A percentile compares a stretch with the other conserved stretches of the same genome.
phyloP scores from a whole-genome alignment of 2,113 vertebrate genomes.

The Brachypodius melanocephalos region DNA sequence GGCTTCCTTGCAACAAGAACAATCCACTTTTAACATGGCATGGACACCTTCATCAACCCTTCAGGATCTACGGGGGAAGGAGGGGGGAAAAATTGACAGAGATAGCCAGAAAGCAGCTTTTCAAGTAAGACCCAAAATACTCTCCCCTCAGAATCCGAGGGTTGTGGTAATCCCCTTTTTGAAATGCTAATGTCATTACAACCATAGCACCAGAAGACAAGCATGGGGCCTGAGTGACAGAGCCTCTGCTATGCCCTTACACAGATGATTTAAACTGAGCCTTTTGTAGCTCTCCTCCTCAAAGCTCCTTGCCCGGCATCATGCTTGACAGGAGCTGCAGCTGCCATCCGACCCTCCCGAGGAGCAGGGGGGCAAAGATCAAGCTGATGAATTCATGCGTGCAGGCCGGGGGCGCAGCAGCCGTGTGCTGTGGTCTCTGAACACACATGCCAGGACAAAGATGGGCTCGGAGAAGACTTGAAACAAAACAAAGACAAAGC shows the following conservation, averaged over 20 bases:
- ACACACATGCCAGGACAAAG: neutral
- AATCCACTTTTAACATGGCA: neutral
- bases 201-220: conserved; percentile 42
- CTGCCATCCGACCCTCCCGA: neutral
- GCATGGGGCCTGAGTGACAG: conserved; percentile 15
- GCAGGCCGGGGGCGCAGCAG: neutral
- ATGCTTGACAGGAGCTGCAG: conserved; percentile 38
- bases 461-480: neutral
- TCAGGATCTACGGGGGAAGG: neutral
- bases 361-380: conserved; percentile 27
- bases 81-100: neutral
- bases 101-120: conserved; percentile 22
- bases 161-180: conserved; percentile 56
- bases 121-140: neutral
- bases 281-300: conserved; percentile 8
- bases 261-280: conserved; percentile 37
- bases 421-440: neutral
- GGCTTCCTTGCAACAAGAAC: neutral
- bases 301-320: neutral
- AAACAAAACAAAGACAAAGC: neutral
- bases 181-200: conserved; percentile 69
- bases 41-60: neutral
- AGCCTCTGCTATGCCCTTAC: conserved; percentile 8
- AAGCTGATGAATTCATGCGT: neutral
- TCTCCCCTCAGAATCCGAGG: neutral